These are phyloP conservation scores for Syrista parreyssii DNA, from an alignment of 2,888 invertebrate species.

Conservation along the genomic window DNA sequence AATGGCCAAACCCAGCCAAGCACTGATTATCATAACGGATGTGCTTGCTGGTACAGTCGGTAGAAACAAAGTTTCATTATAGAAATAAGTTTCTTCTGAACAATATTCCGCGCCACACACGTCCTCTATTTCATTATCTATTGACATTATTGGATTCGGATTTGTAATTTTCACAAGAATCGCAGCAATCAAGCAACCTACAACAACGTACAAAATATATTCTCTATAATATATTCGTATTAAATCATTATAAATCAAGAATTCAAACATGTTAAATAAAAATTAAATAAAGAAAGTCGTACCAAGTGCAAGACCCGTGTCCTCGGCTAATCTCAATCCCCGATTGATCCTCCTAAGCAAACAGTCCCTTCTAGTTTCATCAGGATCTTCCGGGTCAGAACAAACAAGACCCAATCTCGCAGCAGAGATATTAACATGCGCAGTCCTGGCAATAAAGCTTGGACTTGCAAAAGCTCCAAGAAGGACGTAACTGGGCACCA, in stretches of 20 bases:
- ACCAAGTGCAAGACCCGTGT: constrained; percentile 60
- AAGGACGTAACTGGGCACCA: constrained; percentile 57
- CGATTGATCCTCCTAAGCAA: constrained; percentile 56
- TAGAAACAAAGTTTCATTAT: constrained; percentile 48
- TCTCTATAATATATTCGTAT: background rate
- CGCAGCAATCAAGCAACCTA: constrained; percentile 57
- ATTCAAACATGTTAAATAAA: background rate
- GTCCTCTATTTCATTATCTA: constrained; percentile 47
- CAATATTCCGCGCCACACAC: constrained; percentile 59
- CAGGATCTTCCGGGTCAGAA: constrained; percentile 59
- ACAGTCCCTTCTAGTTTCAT: constrained; percentile 59
- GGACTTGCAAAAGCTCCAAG: constrained; percentile 53
- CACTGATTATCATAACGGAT: constrained; percentile 54
- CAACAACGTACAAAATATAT: background rate
- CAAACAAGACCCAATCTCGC: constrained; percentile 55
- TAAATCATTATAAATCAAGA: background rate
- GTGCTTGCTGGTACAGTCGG: constrained; percentile 47
- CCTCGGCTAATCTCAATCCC: constrained; percentile 58
- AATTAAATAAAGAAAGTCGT: no score
- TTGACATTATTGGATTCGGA: constrained; percentile 27
- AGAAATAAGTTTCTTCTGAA: constrained; percentile 50
- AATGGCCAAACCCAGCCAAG: constrained; percentile 55
- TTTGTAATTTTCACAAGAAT: constrained; percentile 53
- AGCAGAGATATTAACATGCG: constrained; percentile 56
- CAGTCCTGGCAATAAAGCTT: constrained; percentile 54